Percentiles rank a stretch among this genome's conserved stretches.
Conservation (phyloP, 2,113 vertebrate genomes). For the Eleginops maclovinus region DNA sequence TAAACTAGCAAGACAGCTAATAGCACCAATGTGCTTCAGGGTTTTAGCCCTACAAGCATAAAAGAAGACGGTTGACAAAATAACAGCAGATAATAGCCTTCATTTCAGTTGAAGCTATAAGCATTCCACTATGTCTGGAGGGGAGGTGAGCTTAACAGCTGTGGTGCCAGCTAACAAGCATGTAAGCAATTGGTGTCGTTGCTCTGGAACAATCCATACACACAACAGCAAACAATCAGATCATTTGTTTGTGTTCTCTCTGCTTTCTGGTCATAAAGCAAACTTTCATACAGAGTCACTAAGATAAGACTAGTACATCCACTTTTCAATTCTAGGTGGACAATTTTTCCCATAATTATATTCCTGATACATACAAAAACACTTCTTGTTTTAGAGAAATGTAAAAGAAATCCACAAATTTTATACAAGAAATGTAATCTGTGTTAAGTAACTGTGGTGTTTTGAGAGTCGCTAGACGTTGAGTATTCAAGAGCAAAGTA, state of each 20-base stretch:
- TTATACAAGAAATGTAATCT: no score
- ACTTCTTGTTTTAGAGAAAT: no score
- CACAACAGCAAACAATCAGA: slow-evolving; percentile 65
- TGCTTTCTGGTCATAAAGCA: slow-evolving; percentile 48
- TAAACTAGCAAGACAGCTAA: slow-evolving; percentile 34
- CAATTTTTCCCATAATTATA: neutral
- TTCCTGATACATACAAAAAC: no score
- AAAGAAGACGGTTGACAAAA: slow-evolving; percentile 51
- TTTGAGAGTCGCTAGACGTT: no score
- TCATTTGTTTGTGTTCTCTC: slow-evolving; percentile 46
- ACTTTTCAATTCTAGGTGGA: slow-evolving; percentile 16
- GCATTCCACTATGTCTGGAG: slow-evolving; percentile 54
- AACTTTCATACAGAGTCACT: slow-evolving; percentile 41
- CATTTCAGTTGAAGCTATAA: slow-evolving; percentile 53
- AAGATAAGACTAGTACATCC: slow-evolving; percentile 16
- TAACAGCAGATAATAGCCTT: slow-evolving; percentile 64
- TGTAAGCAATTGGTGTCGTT: slow-evolving; percentile 69
- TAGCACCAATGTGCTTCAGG: slow-evolving; percentile 29
- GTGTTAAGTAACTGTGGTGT: no score
- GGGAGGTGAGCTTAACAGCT: slow-evolving; percentile 63
- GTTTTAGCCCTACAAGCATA: slow-evolving; percentile 38
- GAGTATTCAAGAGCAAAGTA: no score
- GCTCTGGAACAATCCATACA: slow-evolving; percentile 63
- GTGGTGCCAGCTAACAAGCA: slow-evolving; percentile 64
- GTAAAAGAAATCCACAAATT: no score